Evolutionary conservation across 2,113 vertebrate genomes (phyloP).

Genomic region (Thryonomys swinderianus): DNA sequence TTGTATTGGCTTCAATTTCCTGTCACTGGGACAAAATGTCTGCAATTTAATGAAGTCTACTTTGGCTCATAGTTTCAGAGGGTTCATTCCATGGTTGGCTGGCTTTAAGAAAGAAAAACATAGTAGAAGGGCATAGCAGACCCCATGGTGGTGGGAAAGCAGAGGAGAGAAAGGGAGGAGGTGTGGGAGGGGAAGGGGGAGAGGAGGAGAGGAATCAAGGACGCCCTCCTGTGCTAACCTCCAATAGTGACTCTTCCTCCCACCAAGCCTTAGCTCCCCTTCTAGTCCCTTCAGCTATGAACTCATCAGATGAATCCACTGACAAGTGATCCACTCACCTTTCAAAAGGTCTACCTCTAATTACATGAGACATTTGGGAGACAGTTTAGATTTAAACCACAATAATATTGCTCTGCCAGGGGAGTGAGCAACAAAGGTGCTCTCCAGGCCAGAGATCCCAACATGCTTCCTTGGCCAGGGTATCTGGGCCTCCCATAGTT

Average conservation of each 20-base stretch:
- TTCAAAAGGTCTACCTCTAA: neutral
- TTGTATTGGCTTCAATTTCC: neutral
- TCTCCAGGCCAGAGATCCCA: neutral
- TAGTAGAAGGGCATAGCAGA: neutral
- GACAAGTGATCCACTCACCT: neutral
- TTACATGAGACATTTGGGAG: neutral
- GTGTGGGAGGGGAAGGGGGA: neutral
- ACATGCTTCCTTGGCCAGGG: neutral
- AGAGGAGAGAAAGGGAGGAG: neutral
- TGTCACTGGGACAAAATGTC: neutral
- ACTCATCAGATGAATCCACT: neutral
- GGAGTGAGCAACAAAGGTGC: neutral
- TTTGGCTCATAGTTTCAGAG: neutral
- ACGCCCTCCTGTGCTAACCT: neutral
- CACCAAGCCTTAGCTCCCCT: neutral
- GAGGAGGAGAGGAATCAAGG: neutral
- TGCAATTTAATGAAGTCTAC: neutral
- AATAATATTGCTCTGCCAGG: neutral
- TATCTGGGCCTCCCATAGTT: neutral
- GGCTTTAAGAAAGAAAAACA: neutral
- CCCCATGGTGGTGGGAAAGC: neutral
- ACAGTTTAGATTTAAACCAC: neutral
- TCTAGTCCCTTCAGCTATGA: neutral
- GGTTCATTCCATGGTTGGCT: neutral
- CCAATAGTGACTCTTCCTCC: neutral